Conservation (phyloP, 2,888 invertebrate species). For the Protodeltote pygarga region DNA sequence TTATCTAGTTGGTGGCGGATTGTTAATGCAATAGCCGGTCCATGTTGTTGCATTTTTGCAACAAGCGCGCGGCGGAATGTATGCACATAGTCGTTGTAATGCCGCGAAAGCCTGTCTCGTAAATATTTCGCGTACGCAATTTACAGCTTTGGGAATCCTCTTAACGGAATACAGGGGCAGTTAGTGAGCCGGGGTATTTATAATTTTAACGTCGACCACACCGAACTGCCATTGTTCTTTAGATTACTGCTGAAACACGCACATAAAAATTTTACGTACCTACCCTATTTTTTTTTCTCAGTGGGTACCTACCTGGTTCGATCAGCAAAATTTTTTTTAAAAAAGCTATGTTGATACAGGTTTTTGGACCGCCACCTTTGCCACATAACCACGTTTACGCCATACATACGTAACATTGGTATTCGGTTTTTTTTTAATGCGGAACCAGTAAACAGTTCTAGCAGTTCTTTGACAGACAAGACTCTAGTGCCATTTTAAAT, state of each 20-base stretch:
- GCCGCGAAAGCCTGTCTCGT: constrained; percentile 83
- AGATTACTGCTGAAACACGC: constrained; percentile 56
- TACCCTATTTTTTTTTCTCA: constrained; percentile 14
- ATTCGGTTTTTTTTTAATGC: too few relatives aligned
- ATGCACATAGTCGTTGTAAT: constrained; percentile 80
- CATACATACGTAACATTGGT: too few relatives aligned
- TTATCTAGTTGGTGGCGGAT: constrained; percentile 60
- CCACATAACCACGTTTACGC: too few relatives aligned
- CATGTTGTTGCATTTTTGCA: constrained; percentile 76
- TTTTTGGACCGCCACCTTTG: too few relatives aligned
- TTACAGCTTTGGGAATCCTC: constrained; percentile 84
- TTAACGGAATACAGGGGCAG: constrained; percentile 83
- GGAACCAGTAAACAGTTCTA: too few relatives aligned
- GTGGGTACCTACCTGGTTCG: background rate
- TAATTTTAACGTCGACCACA: constrained; percentile 71
- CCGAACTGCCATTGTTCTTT: constrained; percentile 67
- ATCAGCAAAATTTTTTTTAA: too few relatives aligned
- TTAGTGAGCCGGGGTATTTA: constrained; percentile 80
- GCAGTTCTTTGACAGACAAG: too few relatives aligned
- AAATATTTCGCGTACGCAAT: constrained; percentile 84
- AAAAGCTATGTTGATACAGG: too few relatives aligned
- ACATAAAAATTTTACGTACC: constrained; percentile 14
- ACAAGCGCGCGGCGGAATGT: constrained; percentile 69
- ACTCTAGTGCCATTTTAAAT: too few relatives aligned
- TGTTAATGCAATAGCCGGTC: constrained; percentile 60